Evolutionary conservation across 2,797 vertebrate species (phyloP).

Genomic region (Takifugu ocellatus): DNA sequence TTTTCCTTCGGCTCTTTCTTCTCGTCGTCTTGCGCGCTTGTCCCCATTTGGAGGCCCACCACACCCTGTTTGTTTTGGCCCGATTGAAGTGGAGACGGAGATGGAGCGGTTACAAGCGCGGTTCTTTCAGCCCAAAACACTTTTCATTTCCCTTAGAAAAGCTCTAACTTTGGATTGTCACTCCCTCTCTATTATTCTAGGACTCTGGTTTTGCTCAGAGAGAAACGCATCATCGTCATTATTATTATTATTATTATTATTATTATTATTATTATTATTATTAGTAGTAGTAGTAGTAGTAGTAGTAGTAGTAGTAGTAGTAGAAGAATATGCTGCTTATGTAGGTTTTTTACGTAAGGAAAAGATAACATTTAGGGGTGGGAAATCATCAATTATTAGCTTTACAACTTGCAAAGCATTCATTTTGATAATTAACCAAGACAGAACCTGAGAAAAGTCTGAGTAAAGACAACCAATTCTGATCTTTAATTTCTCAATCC

Average conservation of each 20-base stretch:
- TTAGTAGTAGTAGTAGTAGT: neutral
- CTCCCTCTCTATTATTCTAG: constrained; percentile 69
- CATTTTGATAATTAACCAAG: no score
- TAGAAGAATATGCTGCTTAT: neutral
- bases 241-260: constrained; percentile 3
- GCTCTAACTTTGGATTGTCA: constrained; percentile 79
- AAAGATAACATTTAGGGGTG: no score
- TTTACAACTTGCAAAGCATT: no score
- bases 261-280: constrained; percentile 4
- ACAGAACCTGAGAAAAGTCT: no score
- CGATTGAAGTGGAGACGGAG: constrained; percentile 73
- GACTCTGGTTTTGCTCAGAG: neutral
- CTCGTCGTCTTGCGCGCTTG: constrained; percentile 66
- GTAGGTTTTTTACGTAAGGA: no score
- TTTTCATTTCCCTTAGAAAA: constrained; percentile 33
- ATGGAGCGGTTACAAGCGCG: constrained; percentile 79
- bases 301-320: neutral
- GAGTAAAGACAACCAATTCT: no score
- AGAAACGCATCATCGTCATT: neutral
- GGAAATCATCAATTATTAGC: no score
- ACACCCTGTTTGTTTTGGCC: constrained; percentile 81
- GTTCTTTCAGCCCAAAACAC: constrained; percentile 53
- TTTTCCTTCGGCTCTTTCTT: constrained; percentile 49
- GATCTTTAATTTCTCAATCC: no score
- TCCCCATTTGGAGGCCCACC: constrained; percentile 69